Evolutionary conservation across 2,888 invertebrate species (phyloP), one percentile per base, ranked within the genome.

Genomic region (Buathra laborator): DNA sequence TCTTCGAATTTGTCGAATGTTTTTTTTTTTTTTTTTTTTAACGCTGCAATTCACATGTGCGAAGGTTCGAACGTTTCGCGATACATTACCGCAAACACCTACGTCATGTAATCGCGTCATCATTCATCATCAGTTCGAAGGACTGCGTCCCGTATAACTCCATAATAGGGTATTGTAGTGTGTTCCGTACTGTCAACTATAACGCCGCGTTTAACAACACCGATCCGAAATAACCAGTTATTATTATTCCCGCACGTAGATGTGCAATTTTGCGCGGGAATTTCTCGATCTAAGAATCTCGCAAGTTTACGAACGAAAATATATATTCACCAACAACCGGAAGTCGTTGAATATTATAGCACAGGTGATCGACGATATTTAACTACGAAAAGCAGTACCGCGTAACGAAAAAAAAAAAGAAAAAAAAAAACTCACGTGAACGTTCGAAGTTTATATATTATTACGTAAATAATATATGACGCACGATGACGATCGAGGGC

Each of bases 401-500:
- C 37, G 37, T 9, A 37, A 37, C 7, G 9, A 37, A 37, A 2
- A 37, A 37, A 37, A 37, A 37, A 37, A 2, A 51, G 16, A 51
- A 32, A 32, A 37, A 37, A 37, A 37, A 37, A 1, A 6, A 7
- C 37, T 37, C 37, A 9, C 37, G 9, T 37, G 16, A 51, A 16
- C 51, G 19, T 16, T 6, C 16, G 16, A 3, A 16, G 9, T 44
- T 14, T 67, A 14, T 19, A 10, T 14, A 51, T 12, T 19, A 16
- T 72, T 72, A 72, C 29, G 59, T 72, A 59, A 72, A 59, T 37
- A 5, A 44, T 24, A 19, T 9, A 12, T 59, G 72, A 56, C 59
- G 72, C 56, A 72, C 19, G 53, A 43, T 37, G 48, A 51, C 51
- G 51, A 19, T 71, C 51, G 37, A 19, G 19, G 2, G 53, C 19